Conservation (phyloP, 2,888 invertebrate species). For the Rhamnusium bicolor region DNA sequence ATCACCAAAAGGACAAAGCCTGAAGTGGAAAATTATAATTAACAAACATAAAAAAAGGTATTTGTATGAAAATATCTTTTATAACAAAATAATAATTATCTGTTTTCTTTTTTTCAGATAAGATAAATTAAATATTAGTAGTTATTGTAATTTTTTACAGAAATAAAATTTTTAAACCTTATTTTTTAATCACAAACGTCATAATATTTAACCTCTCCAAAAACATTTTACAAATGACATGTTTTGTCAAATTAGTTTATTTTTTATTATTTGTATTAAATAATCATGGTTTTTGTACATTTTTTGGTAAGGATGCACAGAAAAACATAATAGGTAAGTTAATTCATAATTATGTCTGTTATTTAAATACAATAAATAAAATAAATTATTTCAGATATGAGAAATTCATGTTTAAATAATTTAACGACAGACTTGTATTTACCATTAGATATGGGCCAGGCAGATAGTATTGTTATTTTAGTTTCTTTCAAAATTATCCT, state of each 20-base stretch:
- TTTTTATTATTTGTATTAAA: constrained; percentile 11
- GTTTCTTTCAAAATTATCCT: constrained; percentile 8
- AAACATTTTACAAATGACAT: constrained; percentile 7
- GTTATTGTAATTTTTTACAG: neutral
- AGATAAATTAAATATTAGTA: neutral
- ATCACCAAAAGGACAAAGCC: constrained; percentile 32
- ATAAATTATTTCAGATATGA: constrained; percentile 36
- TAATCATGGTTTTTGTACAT: neutral
- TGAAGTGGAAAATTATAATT: constrained; percentile 57
- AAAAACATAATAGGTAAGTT: constrained; percentile 7
- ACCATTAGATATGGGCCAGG: constrained; percentile 29
- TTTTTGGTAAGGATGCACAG: neutral
- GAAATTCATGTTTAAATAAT: constrained; percentile 35
- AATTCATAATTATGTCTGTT: neutral
- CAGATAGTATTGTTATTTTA: constrained; percentile 26
- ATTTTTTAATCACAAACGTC: neutral
- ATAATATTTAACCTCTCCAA: constrained; percentile 11
- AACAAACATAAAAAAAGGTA: constrained; percentile 51
- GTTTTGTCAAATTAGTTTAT: constrained; percentile 5
- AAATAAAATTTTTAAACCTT: constrained; percentile 14
- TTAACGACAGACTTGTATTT: constrained; percentile 33
- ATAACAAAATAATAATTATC: neutral
- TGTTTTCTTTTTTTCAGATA: constrained; percentile 13
- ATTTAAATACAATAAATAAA: neutral
- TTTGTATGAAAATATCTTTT: neutral